A percentile compares a stretch with the other conserved stretches of the same genome.
These are phyloP conservation scores for Zhengitettix transpicula DNA, from an alignment of 2,888 invertebrate species.

Conservation along the genomic window DNA sequence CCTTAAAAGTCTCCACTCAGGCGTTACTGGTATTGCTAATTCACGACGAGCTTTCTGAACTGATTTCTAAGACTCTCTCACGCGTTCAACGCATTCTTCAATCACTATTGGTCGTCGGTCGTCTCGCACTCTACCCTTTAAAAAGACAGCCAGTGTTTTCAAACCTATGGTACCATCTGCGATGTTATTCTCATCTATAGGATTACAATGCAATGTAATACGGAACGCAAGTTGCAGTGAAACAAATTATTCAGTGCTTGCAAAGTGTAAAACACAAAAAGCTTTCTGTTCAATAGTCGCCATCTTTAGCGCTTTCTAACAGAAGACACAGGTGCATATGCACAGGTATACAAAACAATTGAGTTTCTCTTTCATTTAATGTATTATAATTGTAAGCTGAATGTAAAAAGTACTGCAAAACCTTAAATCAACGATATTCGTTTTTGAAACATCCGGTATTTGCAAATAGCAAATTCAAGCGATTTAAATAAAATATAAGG, in stretches of 20 bases:
- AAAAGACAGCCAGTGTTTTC: not conserved
- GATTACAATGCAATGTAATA: constrained; percentile 4
- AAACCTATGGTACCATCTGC: constrained; percentile 5
- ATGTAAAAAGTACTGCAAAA: not conserved
- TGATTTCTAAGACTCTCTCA: not conserved
- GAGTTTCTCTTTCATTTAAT: not conserved
- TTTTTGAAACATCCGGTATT: not conserved
- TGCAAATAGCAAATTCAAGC: no score
- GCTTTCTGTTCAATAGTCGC: constrained; percentile 3
- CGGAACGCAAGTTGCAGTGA: constrained; percentile 2
- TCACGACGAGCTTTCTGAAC: not conserved
- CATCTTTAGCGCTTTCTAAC: constrained; percentile 1
- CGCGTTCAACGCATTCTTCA: not conserved
- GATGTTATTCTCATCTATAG: constrained; percentile 5
- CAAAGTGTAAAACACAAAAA: constrained; percentile 7
- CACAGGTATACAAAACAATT: not conserved
- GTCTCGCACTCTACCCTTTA: not conserved
- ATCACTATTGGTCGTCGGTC: no score
- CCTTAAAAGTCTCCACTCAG: not conserved
- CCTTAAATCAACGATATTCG: not conserved
- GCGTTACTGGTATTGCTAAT: not conserved
- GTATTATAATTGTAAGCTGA: not conserved
- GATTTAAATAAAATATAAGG: no score
- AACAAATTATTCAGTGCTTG: constrained; percentile 2
- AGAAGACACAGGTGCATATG: not conserved